A percentile compares a stretch with the other conserved stretches of the same genome.
Conservation (phyloP, 2,888 invertebrate genomes). For the Furcula furcula region DNA sequence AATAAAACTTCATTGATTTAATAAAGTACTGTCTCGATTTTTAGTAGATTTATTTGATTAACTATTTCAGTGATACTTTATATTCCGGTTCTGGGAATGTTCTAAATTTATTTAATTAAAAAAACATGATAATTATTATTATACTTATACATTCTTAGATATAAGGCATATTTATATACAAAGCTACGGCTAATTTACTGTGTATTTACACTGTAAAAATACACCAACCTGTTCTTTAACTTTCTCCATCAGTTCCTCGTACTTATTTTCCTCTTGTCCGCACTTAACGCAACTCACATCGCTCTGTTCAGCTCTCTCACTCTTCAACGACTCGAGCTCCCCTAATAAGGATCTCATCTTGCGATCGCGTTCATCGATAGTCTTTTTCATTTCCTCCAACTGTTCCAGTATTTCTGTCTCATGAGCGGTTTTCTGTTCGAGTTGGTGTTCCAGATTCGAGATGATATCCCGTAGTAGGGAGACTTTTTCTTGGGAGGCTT, state of each 20-base stretch:
- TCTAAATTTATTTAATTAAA: no score
- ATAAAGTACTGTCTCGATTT: no score
- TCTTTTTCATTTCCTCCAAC: constrained; percentile 77
- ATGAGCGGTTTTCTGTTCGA: constrained; percentile 84
- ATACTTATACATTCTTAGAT: no score
- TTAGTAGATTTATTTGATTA: no score
- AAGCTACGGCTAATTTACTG: no score
- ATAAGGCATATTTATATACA: no score
- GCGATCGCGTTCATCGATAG: constrained; percentile 79
- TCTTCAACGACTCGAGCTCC: constrained; percentile 77
- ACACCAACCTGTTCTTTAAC: constrained; percentile 62
- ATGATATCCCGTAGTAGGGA: constrained; percentile 89
- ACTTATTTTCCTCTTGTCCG: constrained; percentile 49
- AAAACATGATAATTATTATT: no score
- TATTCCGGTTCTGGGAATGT: no score
- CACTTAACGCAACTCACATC: constrained; percentile 58
- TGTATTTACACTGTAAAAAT: constrained; percentile 15
- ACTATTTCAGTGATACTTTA: no score
- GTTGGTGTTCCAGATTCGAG: constrained; percentile 87
- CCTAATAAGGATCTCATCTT: constrained; percentile 79
- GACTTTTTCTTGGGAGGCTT: constrained; percentile 89
- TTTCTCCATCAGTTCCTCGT: constrained; percentile 49
- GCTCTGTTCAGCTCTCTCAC: constrained; percentile 63
- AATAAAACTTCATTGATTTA: no score
- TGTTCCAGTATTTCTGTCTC: constrained; percentile 84